These are phyloP conservation scores for Blastobasis lacticolella DNA, from an alignment of 2,888 invertebrate species.

Conservation along the genomic window DNA sequence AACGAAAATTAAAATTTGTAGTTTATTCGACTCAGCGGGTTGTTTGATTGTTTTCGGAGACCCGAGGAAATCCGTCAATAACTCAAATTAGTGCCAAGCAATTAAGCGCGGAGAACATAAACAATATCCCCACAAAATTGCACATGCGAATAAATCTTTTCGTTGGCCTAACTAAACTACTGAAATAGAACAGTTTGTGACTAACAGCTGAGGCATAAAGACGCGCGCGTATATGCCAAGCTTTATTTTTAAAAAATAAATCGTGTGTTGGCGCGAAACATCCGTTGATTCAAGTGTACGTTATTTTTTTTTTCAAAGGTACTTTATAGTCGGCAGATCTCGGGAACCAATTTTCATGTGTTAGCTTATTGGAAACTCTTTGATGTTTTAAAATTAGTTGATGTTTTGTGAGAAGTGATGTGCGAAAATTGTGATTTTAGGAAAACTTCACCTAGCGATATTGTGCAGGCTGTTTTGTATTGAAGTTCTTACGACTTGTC, in stretches of 20 bases:
- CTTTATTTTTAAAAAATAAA: conserved; percentile 22
- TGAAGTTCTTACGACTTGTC: conserved; percentile 15
- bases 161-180: conserved; percentile 37
- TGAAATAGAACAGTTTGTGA: conserved; percentile 63
- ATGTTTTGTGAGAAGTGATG: conserved; percentile 26
- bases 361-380: conserved; percentile 6
- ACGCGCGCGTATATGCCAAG: conserved; percentile 31
- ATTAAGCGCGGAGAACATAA: conserved; percentile 19
- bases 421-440: conserved; percentile 34
- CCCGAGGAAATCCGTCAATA: conserved; percentile 7
- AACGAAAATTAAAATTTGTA: too few species aligned
- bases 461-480: conserved; percentile 20
- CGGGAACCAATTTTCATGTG: conserved; percentile 1
- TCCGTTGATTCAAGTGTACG: conserved; percentile 11
- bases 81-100: conserved; percentile 17
- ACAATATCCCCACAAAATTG: conserved; percentile 31
- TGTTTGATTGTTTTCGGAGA: background rate
- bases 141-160: conserved; percentile 39
- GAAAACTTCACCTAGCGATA: conserved; percentile 25
- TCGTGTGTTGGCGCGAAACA: conserved; percentile 34
- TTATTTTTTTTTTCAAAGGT: conserved; percentile 12
- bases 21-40: too few species aligned
- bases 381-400: conserved; percentile 19
- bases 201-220: conserved; percentile 36
- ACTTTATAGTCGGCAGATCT: conserved; percentile 4